Base-by-base conservation (phyloP, 1,140 invertebrate genomes). In the Aphelenchoides avenae region DNA sequence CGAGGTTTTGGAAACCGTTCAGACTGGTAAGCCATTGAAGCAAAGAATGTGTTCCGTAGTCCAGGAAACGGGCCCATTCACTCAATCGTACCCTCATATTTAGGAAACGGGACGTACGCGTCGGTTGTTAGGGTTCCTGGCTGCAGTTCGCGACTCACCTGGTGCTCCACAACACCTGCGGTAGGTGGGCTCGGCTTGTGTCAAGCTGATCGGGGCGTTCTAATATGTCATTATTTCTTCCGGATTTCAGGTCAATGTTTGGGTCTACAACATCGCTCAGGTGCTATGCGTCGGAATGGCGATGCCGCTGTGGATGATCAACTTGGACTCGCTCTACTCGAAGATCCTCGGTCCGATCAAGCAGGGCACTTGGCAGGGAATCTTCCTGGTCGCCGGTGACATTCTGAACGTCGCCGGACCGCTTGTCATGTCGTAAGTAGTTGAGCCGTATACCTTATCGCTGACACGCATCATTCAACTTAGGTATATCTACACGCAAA, bases 301-400 rank as follows among this genome's bases (percentile, higher is more conserved):
- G 11, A 22, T 55, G 15, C 52, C 52, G 4, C 31, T 55, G 52
- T 31, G 20, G 15, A 27, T 53, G 39, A 20, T 55, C 11, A 55
- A 55, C 40, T n/a, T 55, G 2, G 52, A 55, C 15, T 30, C 50
- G 29, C 29, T 55, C 18, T 55, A 52, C 29, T 55, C 52, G 0
- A 55, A 52, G 29, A 30, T 55, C 13, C 34, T 55, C 5, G 52
- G 52, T 24, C 41, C 41, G 4, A 55, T 55, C 18, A 55, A 55
- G 40, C 52, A 55, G 30, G 52, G 52, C 15, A 40, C 39, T 0
- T 22, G 26, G 18, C 44, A 52, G 29, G 44, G 27, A 3, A 11
- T 55, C 5, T 55, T 55, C 26, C 24, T 57, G 9, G 44, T 27
- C 3, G 26, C n/a, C 20, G 52, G 52, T 18, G 29, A 53, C 42